Evolutionary conservation across 2,888 invertebrate genomes (phyloP).

Genomic region (Phaedon cochleariae): DNA sequence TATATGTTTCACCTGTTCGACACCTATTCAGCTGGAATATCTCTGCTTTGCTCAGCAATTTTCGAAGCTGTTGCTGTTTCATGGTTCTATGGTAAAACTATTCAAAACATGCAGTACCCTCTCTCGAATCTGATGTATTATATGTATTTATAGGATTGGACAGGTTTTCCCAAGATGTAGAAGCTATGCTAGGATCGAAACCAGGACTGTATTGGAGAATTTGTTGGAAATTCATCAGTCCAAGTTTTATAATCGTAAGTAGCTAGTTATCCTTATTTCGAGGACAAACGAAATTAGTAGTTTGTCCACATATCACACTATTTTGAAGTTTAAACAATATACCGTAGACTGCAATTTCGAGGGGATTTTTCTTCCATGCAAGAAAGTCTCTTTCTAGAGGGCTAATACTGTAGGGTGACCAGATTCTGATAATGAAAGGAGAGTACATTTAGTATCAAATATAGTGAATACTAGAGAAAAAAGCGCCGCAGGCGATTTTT

Average conservation of each 20-base stretch:
- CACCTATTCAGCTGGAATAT: conserved; percentile 84
- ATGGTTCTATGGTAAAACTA: conserved; percentile 80
- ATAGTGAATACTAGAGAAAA: too few relatives aligned
- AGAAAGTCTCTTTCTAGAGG: too few relatives aligned
- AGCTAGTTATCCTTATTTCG: background rate
- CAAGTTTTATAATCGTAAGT: conserved; percentile 80
- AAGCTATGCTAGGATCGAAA: conserved; percentile 79
- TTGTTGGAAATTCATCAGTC: conserved; percentile 88
- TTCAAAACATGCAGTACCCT: background rate
- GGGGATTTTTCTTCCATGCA: too few relatives aligned
- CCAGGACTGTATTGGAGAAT: conserved; percentile 84
- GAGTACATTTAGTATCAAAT: too few relatives aligned
- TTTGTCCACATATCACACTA: too few relatives aligned
- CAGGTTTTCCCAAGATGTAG: conserved; percentile 79
- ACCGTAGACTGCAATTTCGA: too few relatives aligned
- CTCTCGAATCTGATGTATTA: background rate
- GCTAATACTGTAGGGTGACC: too few relatives aligned
- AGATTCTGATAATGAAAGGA: too few relatives aligned
- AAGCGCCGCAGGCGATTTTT: too few relatives aligned
- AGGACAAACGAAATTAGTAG: too few relatives aligned
- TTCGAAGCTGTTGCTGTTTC: conserved; percentile 85
- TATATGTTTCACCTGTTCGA: conserved; percentile 82
- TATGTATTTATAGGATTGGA: conserved; percentile 69
- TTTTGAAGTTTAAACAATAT: too few relatives aligned
- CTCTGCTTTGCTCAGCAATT: conserved; percentile 80